Base-by-base conservation (phyloP, 2,797 vertebrate species). In the Macrochelys suwanniensis region DNA sequence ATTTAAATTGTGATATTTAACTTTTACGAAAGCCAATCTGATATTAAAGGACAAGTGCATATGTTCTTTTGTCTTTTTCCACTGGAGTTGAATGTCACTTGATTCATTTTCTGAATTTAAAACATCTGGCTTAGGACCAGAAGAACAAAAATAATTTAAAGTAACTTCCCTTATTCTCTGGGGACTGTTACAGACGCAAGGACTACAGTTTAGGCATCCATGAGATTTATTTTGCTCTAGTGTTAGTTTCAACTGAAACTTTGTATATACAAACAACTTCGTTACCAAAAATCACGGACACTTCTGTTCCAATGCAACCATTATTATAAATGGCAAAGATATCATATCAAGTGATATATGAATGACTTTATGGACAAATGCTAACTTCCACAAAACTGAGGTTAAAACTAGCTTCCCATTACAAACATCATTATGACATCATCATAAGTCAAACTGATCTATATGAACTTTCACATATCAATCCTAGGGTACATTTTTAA, bases 101-200 rank as follows among this genome's bases (percentile, higher is more conserved):
- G 85, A 96, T 95, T 97, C 90, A 96, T 91, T 97, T 96, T 94
- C 95, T 97, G 96, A 98, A 98, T 98, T 97, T 96, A 97, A 97
- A 90, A 92, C 96, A 97, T 97, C 94, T 98, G 98, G 98, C 96
- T 92, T 87, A 91, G 76, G 86, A 96, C 96, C 97, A 97, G 94
- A 94, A 94, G 94, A 97, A 97, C 91, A 97, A 96, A 98, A 98
- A 97, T 96, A 98, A 92, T 97, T 98, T 94, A 97, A 97, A 97
- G 97, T 96, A 96, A 96, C 96, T 97, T 96, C 94, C 84, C 95
- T 94, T 94, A 97, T 93, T 91, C 97, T 95, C 97, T 93, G 74
- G 97, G 95, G 97, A 97, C 84, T 91, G 93, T 82, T 94, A 88
- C 84, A 97, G 92, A 97, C 74, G 71, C 82, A 91, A 85, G 82